A percentile compares a stretch with the other conserved stretches of the same genome.
Conservation (phyloP, 2,797 vertebrate species). For the Lophius americanus region DNA sequence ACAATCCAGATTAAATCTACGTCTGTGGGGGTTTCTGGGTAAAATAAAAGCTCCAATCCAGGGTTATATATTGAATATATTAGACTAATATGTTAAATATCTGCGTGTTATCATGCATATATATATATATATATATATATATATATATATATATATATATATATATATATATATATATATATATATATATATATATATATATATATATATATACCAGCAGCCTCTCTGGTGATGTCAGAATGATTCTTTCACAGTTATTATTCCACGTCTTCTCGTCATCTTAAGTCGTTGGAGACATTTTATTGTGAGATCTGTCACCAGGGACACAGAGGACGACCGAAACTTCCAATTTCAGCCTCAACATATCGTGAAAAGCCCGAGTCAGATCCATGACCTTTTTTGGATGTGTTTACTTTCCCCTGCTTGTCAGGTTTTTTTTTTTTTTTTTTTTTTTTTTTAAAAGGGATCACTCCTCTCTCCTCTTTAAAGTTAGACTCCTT, state of each 20-base stretch:
- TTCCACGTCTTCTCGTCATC: background rate
- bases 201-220: too few species aligned
- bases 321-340: background rate
- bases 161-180: too few species aligned
- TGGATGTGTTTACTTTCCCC: constrained; percentile 78
- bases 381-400: constrained; percentile 76
- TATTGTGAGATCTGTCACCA: constrained; percentile 1
- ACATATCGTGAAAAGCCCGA: constrained; percentile 6
- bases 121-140: too few species aligned
- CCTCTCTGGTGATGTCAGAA: too few species aligned
- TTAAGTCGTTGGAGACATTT: background rate
- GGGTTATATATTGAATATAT: too few species aligned
- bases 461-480: constrained; percentile 68
- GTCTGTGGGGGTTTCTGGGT: too few species aligned
- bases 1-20: too few species aligned
- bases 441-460: constrained; percentile 68
- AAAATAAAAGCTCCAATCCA: too few species aligned
- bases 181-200: too few species aligned
- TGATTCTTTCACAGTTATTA: background rate
- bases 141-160: too few species aligned
- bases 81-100: too few species aligned
- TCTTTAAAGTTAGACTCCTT: constrained; percentile 55
- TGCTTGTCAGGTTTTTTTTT: constrained; percentile 43
- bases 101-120: too few species aligned
- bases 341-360: constrained; percentile 35